Evolutionary conservation across 2,888 invertebrate species (phyloP).

Genomic region (Adelphocoris suturalis): DNA sequence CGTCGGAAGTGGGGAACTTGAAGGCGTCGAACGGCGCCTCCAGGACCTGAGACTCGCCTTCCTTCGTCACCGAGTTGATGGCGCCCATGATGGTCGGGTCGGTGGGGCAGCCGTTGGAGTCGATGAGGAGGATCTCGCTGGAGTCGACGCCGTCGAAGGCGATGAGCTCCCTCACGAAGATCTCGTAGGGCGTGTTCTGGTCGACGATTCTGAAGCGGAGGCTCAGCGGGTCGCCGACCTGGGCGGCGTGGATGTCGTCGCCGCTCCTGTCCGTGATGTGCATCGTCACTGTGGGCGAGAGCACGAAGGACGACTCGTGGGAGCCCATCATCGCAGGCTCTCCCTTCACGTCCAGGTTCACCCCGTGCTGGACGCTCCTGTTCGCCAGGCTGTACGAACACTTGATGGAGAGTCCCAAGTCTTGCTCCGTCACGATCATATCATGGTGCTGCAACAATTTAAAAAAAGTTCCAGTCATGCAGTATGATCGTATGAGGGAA

Average conservation of each 20-base stretch:
- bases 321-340: constrained; percentile 77
- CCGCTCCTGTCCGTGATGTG: constrained; percentile 79
- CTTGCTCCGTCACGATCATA: constrained; percentile 79
- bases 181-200: constrained; percentile 79
- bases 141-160: constrained; percentile 79
- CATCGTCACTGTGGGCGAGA: constrained; percentile 80
- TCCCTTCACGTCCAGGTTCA: constrained; percentile 78
- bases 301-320: constrained; percentile 79
- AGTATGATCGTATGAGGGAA: too few species aligned
- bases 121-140: constrained; percentile 79
- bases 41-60: constrained; percentile 76
- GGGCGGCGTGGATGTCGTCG: constrained; percentile 79
- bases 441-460: constrained; percentile 78
- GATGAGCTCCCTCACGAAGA: constrained; percentile 79
- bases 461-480: too few species aligned
- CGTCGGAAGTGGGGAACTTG: constrained; percentile 79
- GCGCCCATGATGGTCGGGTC: constrained; percentile 79
- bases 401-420: constrained; percentile 79
- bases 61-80: constrained; percentile 75
- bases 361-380: constrained; percentile 79
- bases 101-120: constrained; percentile 79
- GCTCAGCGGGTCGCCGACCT: constrained; percentile 79
- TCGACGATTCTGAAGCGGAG: constrained; percentile 79
- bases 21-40: constrained; percentile 79
- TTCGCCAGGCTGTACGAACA: constrained; percentile 80